Evolutionary conservation across 1,140 invertebrate species (phyloP), one percentile per base, ranked within the genome.

Genomic region (Lasaia peninsularis): DNA sequence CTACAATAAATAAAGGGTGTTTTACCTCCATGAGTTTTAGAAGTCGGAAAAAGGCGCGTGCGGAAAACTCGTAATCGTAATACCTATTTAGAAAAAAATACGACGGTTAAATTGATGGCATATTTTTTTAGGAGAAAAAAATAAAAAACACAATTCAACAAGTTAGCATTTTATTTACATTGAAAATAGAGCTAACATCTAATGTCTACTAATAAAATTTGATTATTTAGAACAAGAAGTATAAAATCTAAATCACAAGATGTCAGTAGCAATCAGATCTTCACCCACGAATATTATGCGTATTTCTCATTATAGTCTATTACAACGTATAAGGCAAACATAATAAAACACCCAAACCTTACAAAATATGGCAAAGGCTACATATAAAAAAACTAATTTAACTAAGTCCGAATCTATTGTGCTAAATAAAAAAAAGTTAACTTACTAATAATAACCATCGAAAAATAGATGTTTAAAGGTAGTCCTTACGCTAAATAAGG

Each of bases 161-260:
- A 89, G 84, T 89, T 87, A 79, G 88, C 84, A 84, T 88, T 89
- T 89, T 89, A 89, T 89, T 89, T 89, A 89, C 88, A 86, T 81
- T 79, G 79, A 87, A 88, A 89, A 88, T 89, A 89, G 86, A 86
- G 78, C 86, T 87, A 88, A 87, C 82, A 85, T 85, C 82, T 86
- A 87, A 78, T 80, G 74, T 79, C 82, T 86, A 87, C 78, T 75
- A 78, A 83, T 86, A 86, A 80, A 80, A 80, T 84, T 87, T 82
- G 78, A 87, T 86, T 86, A 78, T 86, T 87, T 85, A 84, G 82
- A 86, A 87, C 84, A 87, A 86, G 84, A 87, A 86, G 84, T 89
- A 87, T 87, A 87, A 89, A 86, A 87, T 86, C 86, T 87, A 89
- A 86, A 87, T 87, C 84, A 87, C 83, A 89, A 89, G 82, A 86